Conservation (phyloP, 2,888 invertebrate genomes). For the Lydus trimaculatus region DNA sequence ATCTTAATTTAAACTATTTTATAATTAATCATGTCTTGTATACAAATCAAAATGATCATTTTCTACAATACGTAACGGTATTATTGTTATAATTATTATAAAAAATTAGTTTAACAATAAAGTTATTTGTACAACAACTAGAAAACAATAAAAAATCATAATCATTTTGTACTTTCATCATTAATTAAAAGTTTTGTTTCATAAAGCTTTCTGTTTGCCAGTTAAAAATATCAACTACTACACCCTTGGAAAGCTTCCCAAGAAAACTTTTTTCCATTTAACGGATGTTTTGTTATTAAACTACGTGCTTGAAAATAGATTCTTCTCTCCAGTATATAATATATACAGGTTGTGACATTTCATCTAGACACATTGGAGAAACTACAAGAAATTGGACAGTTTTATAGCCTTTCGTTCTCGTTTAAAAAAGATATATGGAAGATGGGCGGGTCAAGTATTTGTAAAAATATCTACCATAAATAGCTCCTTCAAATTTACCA, state of each 20-base stretch:
- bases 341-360: too few species aligned
- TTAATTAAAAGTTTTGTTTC: background rate
- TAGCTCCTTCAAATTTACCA: too few species aligned
- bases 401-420: too few species aligned
- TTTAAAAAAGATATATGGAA: too few species aligned
- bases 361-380: too few species aligned
- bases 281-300: background rate
- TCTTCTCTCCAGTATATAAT: background rate
- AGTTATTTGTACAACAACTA: background rate
- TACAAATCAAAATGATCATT: background rate
- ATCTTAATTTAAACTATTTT: background rate
- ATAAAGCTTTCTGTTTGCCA: background rate
- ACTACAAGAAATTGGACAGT: too few species aligned
- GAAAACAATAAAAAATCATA: background rate
- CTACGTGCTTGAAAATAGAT: too few species aligned
- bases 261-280: background rate
- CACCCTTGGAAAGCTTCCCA: background rate
- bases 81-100: too few species aligned
- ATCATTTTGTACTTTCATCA: background rate
- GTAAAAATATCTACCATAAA: too few species aligned
- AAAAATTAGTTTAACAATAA: too few species aligned
- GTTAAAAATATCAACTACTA: background rate
- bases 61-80: background rate
- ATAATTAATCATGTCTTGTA: background rate
- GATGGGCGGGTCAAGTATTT: too few species aligned